Evolutionary conservation across 2,888 invertebrate species (phyloP), one percentile per base, ranked within the genome.

Genomic region (Bugulina stolonifera): DNA sequence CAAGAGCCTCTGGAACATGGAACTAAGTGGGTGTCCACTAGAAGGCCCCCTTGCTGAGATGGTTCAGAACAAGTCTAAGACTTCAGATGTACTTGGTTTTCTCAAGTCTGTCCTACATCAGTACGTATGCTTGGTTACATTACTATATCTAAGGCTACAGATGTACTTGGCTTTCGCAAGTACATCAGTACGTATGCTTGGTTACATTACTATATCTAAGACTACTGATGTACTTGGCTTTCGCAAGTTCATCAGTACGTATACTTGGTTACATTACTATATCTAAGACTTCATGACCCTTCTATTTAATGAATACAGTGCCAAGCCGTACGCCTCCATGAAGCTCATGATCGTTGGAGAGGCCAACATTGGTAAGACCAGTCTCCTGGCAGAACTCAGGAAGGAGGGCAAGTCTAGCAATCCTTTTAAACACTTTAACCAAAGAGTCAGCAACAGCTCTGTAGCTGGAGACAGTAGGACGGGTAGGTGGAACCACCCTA

Each of bases 81-180:
- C 97, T 0, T 93, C 93, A 89, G 97, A 98, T 82, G 85, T 89
- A 32, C 90, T 98, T 69, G 93, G 92, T 0, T 98, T 97, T 83
- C 88, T 99, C 25, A 93, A 94, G 85, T 87, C 87, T n/a, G 83
- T 87, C 69, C 79, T 87, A 27, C 87, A 88, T 78, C 86, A 87
- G 87, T 87, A 76, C 80, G 85, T 80, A 3, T 23, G 23, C 14
- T 35, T 25, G n/a, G n/a, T n/a, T n/a, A n/a, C n/a, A n/a, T n/a
- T n/a, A n/a, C n/a, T n/a, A n/a, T n/a, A n/a, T 91, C 93, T 77
- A 94, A 94, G 86, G 96, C 97, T 0, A 93, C 93, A 89, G 97
- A 98, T 82, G 85, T 89, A 32, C 90, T 98, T 69, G 93, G 92
- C 0, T 98, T 97, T 83, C 88, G 99, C 25, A 93, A 94, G 85